phyloP scores from a whole-genome alignment of 2,888 invertebrate species.

The Gortyna flavago region DNA sequence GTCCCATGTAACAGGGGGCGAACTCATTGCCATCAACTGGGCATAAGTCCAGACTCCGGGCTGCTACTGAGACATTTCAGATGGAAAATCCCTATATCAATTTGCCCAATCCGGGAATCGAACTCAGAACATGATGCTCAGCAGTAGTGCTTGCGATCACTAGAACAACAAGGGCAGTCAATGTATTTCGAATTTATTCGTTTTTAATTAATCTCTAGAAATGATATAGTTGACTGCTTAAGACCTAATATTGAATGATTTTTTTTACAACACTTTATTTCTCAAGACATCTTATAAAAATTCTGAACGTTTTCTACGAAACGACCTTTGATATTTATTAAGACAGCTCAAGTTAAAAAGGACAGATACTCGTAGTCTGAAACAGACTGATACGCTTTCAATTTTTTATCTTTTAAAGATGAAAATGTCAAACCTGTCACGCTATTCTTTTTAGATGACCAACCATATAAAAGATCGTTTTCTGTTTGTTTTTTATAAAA shows the following conservation, averaged over 20 bases:
- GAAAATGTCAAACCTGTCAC: constrained; percentile 21
- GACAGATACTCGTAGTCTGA: background rate
- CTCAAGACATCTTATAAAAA: background rate
- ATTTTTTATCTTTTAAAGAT: constrained; percentile 35
- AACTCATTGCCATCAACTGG: background rate
- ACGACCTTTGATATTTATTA: constrained; percentile 10
- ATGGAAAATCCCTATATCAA: background rate
- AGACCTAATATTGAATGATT: background rate
- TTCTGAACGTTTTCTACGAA: background rate
- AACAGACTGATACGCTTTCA: constrained; percentile 20
- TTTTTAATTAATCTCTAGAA: no score
- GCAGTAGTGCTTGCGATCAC: background rate
- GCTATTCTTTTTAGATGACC: constrained; percentile 19
- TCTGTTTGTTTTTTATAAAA: constrained; percentile 32
- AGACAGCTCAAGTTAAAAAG: constrained; percentile 15
- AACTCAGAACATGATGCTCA: background rate
- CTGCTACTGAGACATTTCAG: background rate
- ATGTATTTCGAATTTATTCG: no score
- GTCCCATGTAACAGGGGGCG: background rate
- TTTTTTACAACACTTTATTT: background rate
- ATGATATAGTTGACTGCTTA: background rate
- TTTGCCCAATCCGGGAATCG: background rate
- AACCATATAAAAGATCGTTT: constrained; percentile 6
- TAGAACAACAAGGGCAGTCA: background rate
- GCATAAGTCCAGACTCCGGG: background rate